Conservation (phyloP, 2,888 invertebrate genomes). For the Therioaphis trifolii region DNA sequence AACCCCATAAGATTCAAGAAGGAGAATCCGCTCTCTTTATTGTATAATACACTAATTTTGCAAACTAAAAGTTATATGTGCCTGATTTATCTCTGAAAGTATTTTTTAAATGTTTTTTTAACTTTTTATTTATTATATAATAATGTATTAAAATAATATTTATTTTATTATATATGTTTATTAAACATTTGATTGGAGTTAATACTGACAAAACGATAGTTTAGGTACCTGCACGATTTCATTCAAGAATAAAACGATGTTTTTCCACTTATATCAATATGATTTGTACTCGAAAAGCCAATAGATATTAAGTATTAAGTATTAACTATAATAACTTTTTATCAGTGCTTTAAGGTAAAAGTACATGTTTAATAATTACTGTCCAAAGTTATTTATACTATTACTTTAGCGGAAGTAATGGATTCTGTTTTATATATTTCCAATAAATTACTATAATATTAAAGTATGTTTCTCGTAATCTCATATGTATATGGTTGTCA, state of each 20-base stretch:
- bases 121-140: slow-evolving; percentile 15
- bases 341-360: background rate
- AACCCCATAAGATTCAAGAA: background rate
- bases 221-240: no score
- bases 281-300: background rate
- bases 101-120: background rate
- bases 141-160: background rate
- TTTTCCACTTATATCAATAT: background rate
- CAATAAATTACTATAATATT: background rate
- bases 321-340: no score
- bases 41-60: slow-evolving; percentile 46
- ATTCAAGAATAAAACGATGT: no score
- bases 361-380: background rate
- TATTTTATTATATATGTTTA: background rate
- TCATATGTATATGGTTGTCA: background rate
- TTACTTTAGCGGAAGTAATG: background rate
- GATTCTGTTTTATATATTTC: background rate
- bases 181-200: background rate
- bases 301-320: no score
- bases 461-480: slow-evolving; percentile 1
- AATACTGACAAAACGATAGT: background rate
- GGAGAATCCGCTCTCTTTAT: slow-evolving; percentile 49
- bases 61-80: slow-evolving; percentile 10
- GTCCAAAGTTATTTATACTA: background rate
- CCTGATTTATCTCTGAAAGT: background rate